Base-by-base conservation (phyloP, 2,888 invertebrate genomes). In the Callinectes sapidus region DNA sequence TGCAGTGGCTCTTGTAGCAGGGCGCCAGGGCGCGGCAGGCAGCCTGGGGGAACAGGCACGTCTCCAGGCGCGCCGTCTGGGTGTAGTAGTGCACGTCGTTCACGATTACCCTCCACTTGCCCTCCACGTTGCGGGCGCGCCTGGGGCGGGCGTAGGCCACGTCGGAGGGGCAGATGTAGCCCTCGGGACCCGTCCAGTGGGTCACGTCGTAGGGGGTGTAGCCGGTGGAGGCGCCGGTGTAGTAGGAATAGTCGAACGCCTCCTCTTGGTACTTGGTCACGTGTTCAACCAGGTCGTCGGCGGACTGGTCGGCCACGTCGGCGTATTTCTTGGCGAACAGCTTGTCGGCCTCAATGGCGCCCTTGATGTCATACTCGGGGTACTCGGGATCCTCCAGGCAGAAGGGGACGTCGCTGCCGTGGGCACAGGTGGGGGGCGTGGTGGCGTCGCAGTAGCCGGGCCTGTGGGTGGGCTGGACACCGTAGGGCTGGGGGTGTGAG, bases 41-140 rank as follows among this genome's bases (percentile, higher is more conserved):
- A 35, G 94, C 92, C 61, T 94, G 94, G 13, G 95, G 94, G 91
- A 90, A 94, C 89, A 95, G 89, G 91, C 95, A 95, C 13, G 94
- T 93, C 93, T 95, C 95, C 77, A 95, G 88, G n/a, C 95, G 90
- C 89, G 94, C 94, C 14, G 95, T 95, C 94, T 95, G 95, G 18
- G 95, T 95, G 94, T 95, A 95, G 94, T 95, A 95, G 92, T 95
- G 94, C 48, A 48, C 77, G 88, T 88, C 92, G 94, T 95, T 95
- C 55, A 95, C 95, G 86, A 95, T 95, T 35, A 95, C 95, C 39
- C 95, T 93, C 95, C 95, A 95, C 91, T 95, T 94, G 89, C 95
- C 95, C 85, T 95, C 94, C 23, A 95, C 94, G 91, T 95, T 95
- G 90, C 93, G 93, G 61, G 95, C 95, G n/a, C 95, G 94, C 39